phyloP scores from a whole-genome alignment of 2,797 vertebrate species.

The Trachurus trachurus region DNA sequence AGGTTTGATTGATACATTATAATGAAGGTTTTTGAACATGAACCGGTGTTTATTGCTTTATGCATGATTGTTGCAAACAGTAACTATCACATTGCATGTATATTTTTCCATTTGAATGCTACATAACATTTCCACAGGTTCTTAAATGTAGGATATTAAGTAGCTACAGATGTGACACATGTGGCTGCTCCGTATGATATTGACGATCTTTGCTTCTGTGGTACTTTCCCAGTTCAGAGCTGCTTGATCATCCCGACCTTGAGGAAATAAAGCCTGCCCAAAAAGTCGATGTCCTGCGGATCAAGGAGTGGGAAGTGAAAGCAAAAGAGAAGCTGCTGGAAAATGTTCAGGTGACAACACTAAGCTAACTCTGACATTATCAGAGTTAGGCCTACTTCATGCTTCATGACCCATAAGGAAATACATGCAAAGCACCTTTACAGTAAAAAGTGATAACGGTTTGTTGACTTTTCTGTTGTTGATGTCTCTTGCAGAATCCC shows the following conservation, averaged over 20 bases:
- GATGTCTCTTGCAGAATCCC: no score
- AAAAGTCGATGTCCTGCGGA: conserved; percentile 44
- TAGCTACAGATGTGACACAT: background rate
- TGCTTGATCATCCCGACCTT: conserved; percentile 2
- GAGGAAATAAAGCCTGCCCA: conserved; percentile 16
- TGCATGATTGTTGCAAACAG: no score
- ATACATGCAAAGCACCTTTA: background rate
- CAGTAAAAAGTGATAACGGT: background rate
- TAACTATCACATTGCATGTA: no score
- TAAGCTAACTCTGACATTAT: background rate
- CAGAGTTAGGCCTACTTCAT: no score
- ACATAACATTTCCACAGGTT: background rate
- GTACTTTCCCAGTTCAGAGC: conserved; percentile 58
- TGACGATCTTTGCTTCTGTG: conserved; percentile 16
- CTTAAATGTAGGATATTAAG: background rate
- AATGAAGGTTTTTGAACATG: no score
- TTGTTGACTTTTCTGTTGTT: no score
- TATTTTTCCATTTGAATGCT: no score
- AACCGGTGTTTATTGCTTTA: no score
- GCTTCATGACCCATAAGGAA: accelerated
- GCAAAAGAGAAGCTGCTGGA: conserved; percentile 49
- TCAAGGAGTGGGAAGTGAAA: conserved; percentile 48
- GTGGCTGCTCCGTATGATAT: background rate
- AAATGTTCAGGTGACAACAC: conserved; percentile 58
- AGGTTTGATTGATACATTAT: no score